A percentile compares a stretch with the other conserved stretches of the same genome.
Conservation (phyloP, 2,113 vertebrate species). For the Prunella himalayana region DNA sequence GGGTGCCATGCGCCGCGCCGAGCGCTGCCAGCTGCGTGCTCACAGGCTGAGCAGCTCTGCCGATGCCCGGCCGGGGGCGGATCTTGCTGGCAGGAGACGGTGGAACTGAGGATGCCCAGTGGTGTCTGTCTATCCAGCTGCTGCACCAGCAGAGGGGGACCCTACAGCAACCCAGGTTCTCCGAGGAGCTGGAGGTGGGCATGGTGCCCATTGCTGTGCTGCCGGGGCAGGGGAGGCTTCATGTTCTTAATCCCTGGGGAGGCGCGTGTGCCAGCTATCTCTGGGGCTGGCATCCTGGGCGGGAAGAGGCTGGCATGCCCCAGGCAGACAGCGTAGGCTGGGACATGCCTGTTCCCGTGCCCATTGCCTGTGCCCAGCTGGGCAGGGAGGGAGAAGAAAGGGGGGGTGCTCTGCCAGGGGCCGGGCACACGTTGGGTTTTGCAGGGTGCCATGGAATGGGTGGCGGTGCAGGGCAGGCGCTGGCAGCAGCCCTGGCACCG, state of each 20-base stretch:
- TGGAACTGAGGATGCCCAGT: neutral
- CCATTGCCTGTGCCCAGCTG: neutral
- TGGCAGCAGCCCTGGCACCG: neutral
- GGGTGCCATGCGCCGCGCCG: rapidly evolving
- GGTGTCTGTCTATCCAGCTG: neutral
- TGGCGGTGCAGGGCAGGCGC: neutral
- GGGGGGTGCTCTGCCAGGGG: neutral
- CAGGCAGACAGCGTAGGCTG: slow-evolving; percentile 10
- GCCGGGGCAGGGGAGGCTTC: neutral
- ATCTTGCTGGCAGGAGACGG: neutral
- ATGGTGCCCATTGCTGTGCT: neutral
- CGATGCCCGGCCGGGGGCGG: neutral
- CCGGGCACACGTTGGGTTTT: neutral
- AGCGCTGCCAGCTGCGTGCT: neutral
- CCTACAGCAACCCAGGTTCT: neutral
- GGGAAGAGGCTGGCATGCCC: slow-evolving; percentile 2
- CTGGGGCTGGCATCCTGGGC: neutral
- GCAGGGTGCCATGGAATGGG: neutral
- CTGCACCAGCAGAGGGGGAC: neutral
- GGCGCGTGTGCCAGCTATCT: neutral
- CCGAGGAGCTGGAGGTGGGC: neutral
- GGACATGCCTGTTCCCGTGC: neutral
- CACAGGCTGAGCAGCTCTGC: neutral
- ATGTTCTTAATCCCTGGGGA: neutral
- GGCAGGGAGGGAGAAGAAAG: slow-evolving; percentile 3